Conservation (phyloP, 2,113 vertebrate species). For the Callospermophilus lateralis region DNA sequence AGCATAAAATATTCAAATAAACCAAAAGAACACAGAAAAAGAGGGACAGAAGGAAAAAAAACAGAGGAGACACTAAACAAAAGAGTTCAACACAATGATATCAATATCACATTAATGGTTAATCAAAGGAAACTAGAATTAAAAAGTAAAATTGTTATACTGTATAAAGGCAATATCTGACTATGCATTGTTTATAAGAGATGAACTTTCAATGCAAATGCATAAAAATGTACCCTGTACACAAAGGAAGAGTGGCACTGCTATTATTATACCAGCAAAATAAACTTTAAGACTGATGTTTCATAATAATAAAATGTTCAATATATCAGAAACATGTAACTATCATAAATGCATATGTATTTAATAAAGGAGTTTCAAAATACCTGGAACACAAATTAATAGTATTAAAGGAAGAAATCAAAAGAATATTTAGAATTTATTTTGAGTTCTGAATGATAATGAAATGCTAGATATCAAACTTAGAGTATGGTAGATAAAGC, state of each 20-base stretch:
- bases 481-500: not conserved
- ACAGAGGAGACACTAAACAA: not conserved
- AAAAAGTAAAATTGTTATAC: not conserved
- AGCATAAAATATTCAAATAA: not conserved
- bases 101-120: not conserved
- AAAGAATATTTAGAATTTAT: conserved; percentile 25
- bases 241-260: not conserved
- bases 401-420: conserved; percentile 27
- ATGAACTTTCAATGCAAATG: not conserved
- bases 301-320: not conserved
- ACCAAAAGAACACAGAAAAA: not conserved
- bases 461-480: not conserved
- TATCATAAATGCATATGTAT: not conserved
- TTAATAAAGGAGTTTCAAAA: conserved; percentile 11
- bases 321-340: not conserved
- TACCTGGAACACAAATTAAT: not conserved
- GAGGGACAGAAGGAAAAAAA: not conserved
- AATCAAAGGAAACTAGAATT: not conserved
- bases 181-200: not conserved
- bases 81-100: not conserved
- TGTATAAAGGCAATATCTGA: not conserved
- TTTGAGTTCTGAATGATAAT: conserved; percentile 14
- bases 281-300: not conserved
- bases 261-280: not conserved
- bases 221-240: not conserved